Conservation (phyloP, 2,888 invertebrate genomes). For the Gisinianus flammeolus region DNA sequence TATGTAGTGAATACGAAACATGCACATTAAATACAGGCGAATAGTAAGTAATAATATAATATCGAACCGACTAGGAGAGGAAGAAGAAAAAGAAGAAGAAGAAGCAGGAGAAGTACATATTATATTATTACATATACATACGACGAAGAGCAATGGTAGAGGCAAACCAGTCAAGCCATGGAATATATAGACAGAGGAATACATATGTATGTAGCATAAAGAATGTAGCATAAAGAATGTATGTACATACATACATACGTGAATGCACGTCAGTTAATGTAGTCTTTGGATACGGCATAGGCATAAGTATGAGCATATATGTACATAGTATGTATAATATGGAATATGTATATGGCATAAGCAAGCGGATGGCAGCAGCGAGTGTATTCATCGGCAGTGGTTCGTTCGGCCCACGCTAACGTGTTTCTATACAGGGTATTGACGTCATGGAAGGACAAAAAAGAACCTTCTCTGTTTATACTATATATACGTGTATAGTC, state of each 20-base stretch:
- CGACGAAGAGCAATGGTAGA: background rate
- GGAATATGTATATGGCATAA: background rate
- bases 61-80: background rate
- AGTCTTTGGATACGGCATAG: too few relatives aligned
- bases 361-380: conserved; percentile 8
- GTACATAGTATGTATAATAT: background rate
- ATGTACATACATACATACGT: too few relatives aligned
- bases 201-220: too few relatives aligned
- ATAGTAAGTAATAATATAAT: background rate
- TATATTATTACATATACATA: background rate
- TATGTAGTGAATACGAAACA: background rate
- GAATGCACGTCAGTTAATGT: too few relatives aligned
- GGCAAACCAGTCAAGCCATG: too few relatives aligned
- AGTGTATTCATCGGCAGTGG: background rate
- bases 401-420: conserved; percentile 30
- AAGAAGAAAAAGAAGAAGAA: background rate
- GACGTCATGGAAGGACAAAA: conserved; percentile 59
- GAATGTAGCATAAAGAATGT: too few relatives aligned
- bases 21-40: background rate
- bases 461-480: conserved; percentile 51
- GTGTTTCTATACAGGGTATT: conserved; percentile 50
- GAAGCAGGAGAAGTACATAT: background rate
- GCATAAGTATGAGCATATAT: too few relatives aligned
- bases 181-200: too few relatives aligned
- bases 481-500: background rate